Evolutionary conservation across 37 sponge, comb jelly and placozoan species (phyloP).

Genomic region (Ianthella basta): DNA sequence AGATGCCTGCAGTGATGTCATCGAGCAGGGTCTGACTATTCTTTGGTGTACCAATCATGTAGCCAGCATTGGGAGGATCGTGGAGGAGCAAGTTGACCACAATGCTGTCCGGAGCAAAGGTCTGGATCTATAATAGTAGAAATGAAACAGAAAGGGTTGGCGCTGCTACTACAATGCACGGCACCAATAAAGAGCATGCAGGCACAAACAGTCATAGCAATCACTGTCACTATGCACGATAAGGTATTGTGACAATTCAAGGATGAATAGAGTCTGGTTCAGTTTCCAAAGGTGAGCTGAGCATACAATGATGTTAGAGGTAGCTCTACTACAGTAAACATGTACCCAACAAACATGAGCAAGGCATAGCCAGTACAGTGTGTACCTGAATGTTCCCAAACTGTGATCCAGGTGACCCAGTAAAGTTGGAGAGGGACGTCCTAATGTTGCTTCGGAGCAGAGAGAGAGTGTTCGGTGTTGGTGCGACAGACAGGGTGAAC

Average conservation of each 20-base stretch:
- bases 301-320: too few species aligned
- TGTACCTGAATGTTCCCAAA: constrained; percentile 58
- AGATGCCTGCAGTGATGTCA: not conserved
- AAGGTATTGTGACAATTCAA: too few species aligned
- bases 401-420: constrained; percentile 23
- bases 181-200: too few species aligned
- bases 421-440: not conserved
- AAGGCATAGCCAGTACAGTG: not conserved
- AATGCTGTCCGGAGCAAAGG: not conserved
- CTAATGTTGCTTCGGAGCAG: constrained; percentile 36
- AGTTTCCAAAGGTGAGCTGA: too few species aligned
- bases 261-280: too few species aligned
- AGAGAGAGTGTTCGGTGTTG: not conserved
- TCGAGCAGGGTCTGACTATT: not conserved
- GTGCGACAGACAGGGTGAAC: constrained; percentile 15
- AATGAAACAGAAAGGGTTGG: not conserved
- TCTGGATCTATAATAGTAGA: not conserved
- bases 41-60: not conserved
- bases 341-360: not conserved
- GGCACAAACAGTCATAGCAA: not conserved
- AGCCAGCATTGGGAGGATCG: not conserved
- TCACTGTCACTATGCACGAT: too few species aligned
- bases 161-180: too few species aligned
- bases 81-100: constrained; percentile 13
- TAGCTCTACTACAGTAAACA: too few species aligned